Conservation (phyloP, 2,113 vertebrate species). For the Capreolus pygargus region DNA sequence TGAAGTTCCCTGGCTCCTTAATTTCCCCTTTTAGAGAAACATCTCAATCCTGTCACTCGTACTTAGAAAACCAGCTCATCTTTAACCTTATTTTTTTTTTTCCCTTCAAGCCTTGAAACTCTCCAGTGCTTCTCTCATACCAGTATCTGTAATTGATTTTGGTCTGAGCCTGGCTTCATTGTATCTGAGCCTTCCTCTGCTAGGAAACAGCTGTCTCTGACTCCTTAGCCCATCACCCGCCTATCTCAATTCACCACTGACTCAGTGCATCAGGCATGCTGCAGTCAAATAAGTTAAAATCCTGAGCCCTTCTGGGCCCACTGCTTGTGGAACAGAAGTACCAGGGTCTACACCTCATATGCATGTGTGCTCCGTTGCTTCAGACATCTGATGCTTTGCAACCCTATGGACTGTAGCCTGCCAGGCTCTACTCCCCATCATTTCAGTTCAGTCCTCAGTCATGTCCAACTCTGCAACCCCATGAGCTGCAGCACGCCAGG, state of each 20-base stretch:
- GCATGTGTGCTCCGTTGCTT: background rate
- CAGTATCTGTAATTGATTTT: background rate
- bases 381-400: background rate
- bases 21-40: background rate
- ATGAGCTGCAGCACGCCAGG: too few relatives aligned
- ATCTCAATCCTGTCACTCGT: background rate
- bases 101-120: background rate
- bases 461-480: too few relatives aligned
- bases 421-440: background rate
- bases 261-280: too few relatives aligned
- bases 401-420: background rate
- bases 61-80: background rate
- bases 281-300: background rate
- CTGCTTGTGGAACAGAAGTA: background rate
- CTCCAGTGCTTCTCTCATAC: background rate
- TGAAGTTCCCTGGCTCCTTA: background rate
- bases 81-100: background rate
- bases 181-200: background rate
- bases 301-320: background rate
- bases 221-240: background rate
- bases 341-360: accelerated
- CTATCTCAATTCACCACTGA: background rate
- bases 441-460: too few relatives aligned
- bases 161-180: background rate
- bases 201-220: background rate